Evolutionary conservation across 53 echinoderm and acorn worm species (phyloP), one percentile per base, ranked within the genome.

Genomic region (Antedon mediterranea): DNA sequence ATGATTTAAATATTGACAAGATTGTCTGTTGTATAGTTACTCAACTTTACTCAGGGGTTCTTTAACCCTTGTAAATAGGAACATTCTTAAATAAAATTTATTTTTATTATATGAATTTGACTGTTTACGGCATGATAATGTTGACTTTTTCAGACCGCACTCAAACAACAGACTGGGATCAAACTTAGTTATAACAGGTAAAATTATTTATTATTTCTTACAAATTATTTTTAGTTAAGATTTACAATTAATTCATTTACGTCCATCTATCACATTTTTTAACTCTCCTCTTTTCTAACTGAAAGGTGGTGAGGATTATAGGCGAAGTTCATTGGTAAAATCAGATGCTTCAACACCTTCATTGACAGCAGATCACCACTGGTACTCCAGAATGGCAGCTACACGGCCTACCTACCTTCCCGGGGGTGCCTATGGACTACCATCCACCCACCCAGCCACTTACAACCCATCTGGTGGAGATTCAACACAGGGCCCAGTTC

Each of bases 101-200:
- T n/a, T n/a, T n/a, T n/a, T 11, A 37, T 37, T 37, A 11, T 37
- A 6, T 37, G 6, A 6, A 4, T 37, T 11, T 37, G 37, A 6
- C 11, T 11, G 9, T 23, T 23, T 57, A 3, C 57, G 57, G 57
- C 23, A 15, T 57, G 20, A 18, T 18, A 57, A 18, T 57, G 57
- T 2, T 57, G 57, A 18, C 41, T 5, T 5, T 57, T 57, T 20
- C 57, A 57, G 57, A 57, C 57, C 57, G 23, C 57, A 13, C 23
- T 57, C 57, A 57, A 57, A 57, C 20, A 57, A 57, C 23, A 13
- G 57, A 76, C 76, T 76, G 4, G 34, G 76, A 33, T 86, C 91
- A 43, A 91, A 91, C 77, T 86, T 91, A 0, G 84, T 91, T 15
- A 88, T 91, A 3, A 91, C 91, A 79, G 91, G 91, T 91, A 57